phyloP scores from a whole-genome alignment of 2,797 vertebrate genomes.

The Anableps anableps region DNA sequence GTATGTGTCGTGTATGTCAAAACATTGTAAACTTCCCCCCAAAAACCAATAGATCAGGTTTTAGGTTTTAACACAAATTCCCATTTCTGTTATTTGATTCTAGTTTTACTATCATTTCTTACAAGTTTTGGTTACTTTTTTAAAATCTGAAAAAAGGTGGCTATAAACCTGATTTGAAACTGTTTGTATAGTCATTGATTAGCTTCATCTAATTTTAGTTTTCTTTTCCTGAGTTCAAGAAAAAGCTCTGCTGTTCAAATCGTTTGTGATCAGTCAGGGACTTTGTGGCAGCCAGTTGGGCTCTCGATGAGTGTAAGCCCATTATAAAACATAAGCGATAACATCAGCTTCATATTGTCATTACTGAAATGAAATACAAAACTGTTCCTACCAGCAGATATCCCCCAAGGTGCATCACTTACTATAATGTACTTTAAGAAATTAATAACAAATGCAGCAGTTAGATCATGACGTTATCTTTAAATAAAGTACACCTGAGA shows the following conservation, averaged over 20 bases:
- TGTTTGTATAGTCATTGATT: neutral
- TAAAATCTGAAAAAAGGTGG: neutral
- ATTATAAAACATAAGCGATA: neutral
- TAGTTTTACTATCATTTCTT: neutral
- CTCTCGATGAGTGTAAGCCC: neutral
- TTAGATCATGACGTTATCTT: conserved; percentile 20
- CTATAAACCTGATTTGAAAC: too few relatives aligned
- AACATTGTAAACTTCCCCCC: neutral
- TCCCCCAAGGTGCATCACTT: neutral
- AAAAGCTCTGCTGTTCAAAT: neutral
- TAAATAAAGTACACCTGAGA: conserved; percentile 7
- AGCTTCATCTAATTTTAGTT: neutral
- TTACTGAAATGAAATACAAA: neutral
- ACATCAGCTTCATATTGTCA: neutral
- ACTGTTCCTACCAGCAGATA: neutral
- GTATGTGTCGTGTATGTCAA: neutral
- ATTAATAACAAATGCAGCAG: neutral
- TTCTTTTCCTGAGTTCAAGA: neutral
- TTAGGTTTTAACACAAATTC: too few relatives aligned
- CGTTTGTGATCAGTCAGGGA: neutral
- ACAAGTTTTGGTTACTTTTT: neutral
- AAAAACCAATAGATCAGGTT: neutral
- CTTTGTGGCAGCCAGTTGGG: neutral
- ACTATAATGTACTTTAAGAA: neutral
- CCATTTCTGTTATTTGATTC: neutral